A percentile compares a stretch with the other conserved stretches of the same genome.
These are phyloP conservation scores for Micronycteris hirsuta DNA, from an alignment of 2,113 vertebrate genomes.

Conservation along the genomic window DNA sequence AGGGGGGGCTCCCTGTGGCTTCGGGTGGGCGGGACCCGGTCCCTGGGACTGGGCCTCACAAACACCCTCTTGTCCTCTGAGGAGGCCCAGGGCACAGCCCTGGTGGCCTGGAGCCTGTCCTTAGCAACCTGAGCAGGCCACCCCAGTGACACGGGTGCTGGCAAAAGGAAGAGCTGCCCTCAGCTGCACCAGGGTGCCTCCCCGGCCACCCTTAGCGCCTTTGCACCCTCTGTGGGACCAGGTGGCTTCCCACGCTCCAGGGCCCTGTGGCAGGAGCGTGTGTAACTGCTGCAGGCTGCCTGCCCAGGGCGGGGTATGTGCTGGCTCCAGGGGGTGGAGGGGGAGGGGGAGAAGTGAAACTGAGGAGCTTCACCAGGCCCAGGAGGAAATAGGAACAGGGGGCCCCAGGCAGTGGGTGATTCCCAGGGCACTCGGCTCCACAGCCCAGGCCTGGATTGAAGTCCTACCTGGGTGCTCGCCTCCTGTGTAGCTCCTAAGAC, in stretches of 20 bases:
- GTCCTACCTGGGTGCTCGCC: neutral
- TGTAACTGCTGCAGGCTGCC: neutral
- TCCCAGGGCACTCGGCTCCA: constrained; percentile 69
- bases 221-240: neutral
- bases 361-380: neutral
- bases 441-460: neutral
- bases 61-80: neutral
- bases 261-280: accelerated
- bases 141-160: neutral
- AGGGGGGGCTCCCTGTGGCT: neutral
- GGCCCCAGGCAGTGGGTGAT: constrained; percentile 86
- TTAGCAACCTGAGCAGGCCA: neutral
- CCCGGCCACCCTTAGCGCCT: neutral
- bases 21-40: neutral
- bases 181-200: neutral
- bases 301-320: neutral
- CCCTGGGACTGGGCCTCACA: neutral
- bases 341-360: constrained; percentile 20
- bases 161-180: neutral
- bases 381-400: constrained; percentile 84
- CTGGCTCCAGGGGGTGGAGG: neutral
- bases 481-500: neutral
- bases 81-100: neutral
- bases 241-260: neutral
- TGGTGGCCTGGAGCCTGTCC: neutral